These are phyloP conservation scores for Capreolus pygargus DNA, from an alignment of 2,113 vertebrate species.

Conservation along the genomic window DNA sequence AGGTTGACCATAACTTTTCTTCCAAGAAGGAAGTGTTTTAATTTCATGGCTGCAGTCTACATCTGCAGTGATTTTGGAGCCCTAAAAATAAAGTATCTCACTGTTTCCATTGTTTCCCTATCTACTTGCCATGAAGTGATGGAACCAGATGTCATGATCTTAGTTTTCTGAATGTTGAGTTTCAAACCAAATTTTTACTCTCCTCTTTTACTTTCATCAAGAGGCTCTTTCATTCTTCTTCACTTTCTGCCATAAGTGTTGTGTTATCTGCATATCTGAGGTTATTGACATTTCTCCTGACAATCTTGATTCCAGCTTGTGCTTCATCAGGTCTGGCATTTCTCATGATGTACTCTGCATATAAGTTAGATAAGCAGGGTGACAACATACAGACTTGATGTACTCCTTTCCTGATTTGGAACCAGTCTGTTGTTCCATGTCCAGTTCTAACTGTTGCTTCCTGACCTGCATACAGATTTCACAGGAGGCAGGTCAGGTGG, in stretches of 20 bases:
- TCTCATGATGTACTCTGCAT: not conserved
- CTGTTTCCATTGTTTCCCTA: not conserved
- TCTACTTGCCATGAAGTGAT: not conserved
- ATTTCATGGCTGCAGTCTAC: not conserved
- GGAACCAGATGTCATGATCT: not conserved
- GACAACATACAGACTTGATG: not conserved
- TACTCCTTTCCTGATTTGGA: not conserved
- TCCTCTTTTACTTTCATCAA: not conserved
- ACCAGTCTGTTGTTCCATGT: not conserved
- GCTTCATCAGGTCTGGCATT: not conserved
- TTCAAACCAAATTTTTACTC: not conserved
- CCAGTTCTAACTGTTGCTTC: not conserved
- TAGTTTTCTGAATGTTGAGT: not conserved
- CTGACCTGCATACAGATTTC: not conserved
- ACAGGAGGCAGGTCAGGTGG: not conserved
- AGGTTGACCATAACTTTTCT: not conserved
- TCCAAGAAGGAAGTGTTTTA: not conserved
- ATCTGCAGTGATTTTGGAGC: not conserved
- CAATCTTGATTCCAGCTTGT: not conserved
- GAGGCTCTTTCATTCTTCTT: not conserved
- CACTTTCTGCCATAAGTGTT: not conserved
- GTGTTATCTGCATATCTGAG: not conserved
- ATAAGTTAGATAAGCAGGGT: not conserved
- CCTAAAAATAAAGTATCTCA: not conserved
- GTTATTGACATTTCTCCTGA: not conserved